Evolutionary conservation across 2,797 vertebrate genomes (phyloP).

Genomic region (Psittacula echo): DNA sequence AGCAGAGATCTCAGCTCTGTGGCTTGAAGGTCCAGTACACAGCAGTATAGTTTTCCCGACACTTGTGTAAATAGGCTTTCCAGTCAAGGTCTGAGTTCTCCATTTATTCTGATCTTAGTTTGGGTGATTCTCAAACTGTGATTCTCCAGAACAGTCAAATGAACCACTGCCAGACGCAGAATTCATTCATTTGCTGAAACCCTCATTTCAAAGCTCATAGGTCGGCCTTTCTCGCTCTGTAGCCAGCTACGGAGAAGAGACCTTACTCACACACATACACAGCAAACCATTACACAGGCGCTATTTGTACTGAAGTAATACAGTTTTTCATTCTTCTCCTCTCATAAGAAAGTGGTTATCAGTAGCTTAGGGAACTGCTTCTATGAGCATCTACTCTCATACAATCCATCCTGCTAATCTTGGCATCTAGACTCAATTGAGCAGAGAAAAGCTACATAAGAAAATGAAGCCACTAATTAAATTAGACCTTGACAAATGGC

Average conservation of each 20-base stretch:
- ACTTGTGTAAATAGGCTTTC: neutral
- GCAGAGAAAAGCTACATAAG: neutral
- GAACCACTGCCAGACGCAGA: neutral
- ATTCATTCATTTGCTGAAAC: neutral
- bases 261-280: neutral
- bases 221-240: neutral
- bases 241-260: neutral
- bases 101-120: neutral
- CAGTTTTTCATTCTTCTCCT: neutral
- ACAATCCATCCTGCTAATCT: neutral
- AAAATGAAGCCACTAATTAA: neutral
- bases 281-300: neutral
- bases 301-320: neutral
- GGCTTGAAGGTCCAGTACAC: neutral
- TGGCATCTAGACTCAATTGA: neutral
- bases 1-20: neutral
- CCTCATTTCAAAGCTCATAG: neutral
- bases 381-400: neutral
- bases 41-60: neutral
- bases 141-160: neutral
- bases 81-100: neutral
- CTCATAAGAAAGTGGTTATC: neutral
- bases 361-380: neutral
- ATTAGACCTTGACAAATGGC: neutral
- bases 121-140: neutral